Evolutionary conservation across 2,797 vertebrate genomes (phyloP).

Genomic region (Myotis myotis): DNA sequence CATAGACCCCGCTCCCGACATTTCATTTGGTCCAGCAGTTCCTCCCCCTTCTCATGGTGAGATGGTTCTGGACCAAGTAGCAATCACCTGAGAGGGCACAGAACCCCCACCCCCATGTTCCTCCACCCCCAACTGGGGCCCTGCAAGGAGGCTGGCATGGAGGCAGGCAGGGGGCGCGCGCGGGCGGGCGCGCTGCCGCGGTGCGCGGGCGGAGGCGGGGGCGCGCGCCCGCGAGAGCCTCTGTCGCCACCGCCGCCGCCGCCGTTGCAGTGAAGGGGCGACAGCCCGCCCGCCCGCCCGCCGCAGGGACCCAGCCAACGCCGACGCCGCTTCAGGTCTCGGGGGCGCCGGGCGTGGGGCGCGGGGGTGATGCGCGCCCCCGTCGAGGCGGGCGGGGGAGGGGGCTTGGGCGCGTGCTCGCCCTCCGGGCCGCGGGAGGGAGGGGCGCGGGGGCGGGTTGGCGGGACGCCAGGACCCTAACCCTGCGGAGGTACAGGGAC

Average conservation of each 20-base stretch:
- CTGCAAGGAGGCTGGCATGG: slow-evolving; percentile 57
- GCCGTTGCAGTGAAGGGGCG: slow-evolving; percentile 73
- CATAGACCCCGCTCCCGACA: background rate
- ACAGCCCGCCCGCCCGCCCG: slow-evolving; percentile 53
- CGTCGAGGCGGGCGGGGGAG: background rate
- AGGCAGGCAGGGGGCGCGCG: slow-evolving; percentile 72
- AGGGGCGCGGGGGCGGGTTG: slow-evolving; percentile 40
- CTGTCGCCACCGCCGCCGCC: slow-evolving; percentile 71
- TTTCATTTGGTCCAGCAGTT: background rate
- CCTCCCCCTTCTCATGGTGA: background rate
- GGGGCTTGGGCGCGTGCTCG: slow-evolving; percentile 65
- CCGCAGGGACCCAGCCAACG: slow-evolving; percentile 69
- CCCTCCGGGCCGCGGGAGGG: slow-evolving; percentile 9
- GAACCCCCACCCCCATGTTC: background rate
- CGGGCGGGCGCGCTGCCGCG: slow-evolving; percentile 70
- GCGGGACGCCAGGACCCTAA: slow-evolving; percentile 50
- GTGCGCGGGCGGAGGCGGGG: slow-evolving; percentile 60
- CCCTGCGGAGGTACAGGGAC: background rate
- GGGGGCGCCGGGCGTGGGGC: slow-evolving; percentile 46
- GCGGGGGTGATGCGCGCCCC: slow-evolving; percentile 49
- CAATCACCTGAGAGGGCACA: background rate
- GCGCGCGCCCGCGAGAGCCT: slow-evolving; percentile 65
- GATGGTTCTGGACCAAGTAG: slow-evolving; percentile 21
- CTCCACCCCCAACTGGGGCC: background rate
- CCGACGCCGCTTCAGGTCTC: slow-evolving; percentile 67